Evolutionary conservation across 2,888 invertebrate species (phyloP).

Genomic region (Corythucha ciliata): DNA sequence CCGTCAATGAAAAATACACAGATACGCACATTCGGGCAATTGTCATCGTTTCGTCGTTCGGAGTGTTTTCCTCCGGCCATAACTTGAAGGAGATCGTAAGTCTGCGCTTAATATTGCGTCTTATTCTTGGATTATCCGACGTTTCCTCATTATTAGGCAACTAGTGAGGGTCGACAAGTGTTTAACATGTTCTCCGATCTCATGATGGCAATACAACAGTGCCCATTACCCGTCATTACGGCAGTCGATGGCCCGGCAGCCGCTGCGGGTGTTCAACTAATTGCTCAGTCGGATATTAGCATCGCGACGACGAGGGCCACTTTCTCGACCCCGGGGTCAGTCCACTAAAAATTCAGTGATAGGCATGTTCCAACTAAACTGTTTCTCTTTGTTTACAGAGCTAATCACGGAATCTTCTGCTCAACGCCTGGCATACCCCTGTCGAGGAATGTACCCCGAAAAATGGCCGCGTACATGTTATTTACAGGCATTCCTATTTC

Average conservation of each 20-base stretch:
- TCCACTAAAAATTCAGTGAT: no score
- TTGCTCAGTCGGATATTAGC: slow-evolving; percentile 86
- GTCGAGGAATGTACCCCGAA: slow-evolving; percentile 66
- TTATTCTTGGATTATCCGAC: background rate
- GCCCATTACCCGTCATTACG: slow-evolving; percentile 84
- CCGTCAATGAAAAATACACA: slow-evolving; percentile 51
- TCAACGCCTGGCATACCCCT: slow-evolving; percentile 91
- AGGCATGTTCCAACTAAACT: background rate
- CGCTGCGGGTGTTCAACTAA: slow-evolving; percentile 92
- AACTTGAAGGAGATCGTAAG: slow-evolving; percentile 45
- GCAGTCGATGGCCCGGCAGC: slow-evolving; percentile 78
- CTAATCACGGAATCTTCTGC: slow-evolving; percentile 88
- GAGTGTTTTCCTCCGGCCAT: slow-evolving; percentile 92
- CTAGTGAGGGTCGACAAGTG: slow-evolving; percentile 48
- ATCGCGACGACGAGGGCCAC: slow-evolving; percentile 70
- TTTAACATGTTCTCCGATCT: slow-evolving; percentile 67
- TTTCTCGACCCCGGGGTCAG: slow-evolving; percentile 90
- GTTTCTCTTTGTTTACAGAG: slow-evolving; percentile 49
- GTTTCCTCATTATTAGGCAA: slow-evolving; percentile 10
- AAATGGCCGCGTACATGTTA: slow-evolving; percentile 81
- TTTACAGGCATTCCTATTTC: slow-evolving; percentile 78
- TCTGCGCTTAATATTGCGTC: background rate
- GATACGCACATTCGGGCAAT: slow-evolving; percentile 62
- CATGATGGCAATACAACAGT: slow-evolving; percentile 64
- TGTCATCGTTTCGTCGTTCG: slow-evolving; percentile 69